Conservation (phyloP, 2,797 vertebrate species). For the Muraenolepis orangiensis region DNA sequence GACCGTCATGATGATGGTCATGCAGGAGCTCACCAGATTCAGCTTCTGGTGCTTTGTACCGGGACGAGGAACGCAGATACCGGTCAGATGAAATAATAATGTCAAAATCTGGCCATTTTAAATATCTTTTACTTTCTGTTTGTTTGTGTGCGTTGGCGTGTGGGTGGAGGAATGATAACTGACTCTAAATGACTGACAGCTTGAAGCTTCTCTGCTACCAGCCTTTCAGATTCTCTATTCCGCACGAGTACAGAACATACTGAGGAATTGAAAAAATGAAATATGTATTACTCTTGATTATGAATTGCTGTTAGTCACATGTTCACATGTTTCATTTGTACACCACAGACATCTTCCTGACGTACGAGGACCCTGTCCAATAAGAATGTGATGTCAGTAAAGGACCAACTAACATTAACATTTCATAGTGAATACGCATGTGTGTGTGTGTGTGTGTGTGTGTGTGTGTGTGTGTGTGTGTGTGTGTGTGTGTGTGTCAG, state of each 20-base stretch:
- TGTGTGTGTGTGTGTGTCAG: too few species aligned
- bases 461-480: too few species aligned
- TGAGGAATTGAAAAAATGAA: not conserved
- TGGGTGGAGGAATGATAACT: not conserved
- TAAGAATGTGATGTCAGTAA: not conserved
- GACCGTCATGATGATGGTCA: constrained; percentile 85
- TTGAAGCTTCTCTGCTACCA: not conserved
- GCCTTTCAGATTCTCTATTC: not conserved
- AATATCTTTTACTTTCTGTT: not conserved
- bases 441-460: too few species aligned
- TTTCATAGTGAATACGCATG: not conserved
- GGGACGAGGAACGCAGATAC: not conserved
- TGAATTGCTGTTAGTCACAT: too few species aligned
- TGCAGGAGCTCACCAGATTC: constrained; percentile 78
- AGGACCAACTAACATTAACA: not conserved
- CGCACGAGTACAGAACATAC: not conserved
- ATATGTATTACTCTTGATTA: not conserved
- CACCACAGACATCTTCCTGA: not conserved
- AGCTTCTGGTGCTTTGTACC: constrained; percentile 82
- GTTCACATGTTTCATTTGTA: not conserved
- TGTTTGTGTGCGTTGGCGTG: not conserved
- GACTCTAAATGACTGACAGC: not conserved
- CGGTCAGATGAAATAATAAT: not conserved
- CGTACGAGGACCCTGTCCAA: not conserved
- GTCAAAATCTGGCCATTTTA: not conserved